Percentiles rank a stretch among this genome's conserved stretches.
Evolutionary conservation across 2,888 invertebrate species (phyloP).

Genomic region (Allophyes oxyacanthae): DNA sequence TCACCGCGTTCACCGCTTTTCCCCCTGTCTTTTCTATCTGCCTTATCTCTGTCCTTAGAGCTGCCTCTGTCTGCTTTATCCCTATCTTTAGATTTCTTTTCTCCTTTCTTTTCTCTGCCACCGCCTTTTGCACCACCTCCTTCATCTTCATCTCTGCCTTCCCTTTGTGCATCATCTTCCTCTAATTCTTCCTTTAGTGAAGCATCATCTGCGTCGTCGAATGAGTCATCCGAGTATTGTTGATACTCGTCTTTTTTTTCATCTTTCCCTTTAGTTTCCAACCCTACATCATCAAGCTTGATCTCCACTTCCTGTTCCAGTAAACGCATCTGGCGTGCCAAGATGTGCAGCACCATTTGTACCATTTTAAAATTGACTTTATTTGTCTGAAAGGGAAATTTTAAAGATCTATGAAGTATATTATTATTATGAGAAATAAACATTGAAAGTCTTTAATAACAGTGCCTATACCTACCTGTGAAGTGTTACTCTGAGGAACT

Average conservation of each 20-base stretch:
- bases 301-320: slow-evolving; percentile 76
- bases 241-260: slow-evolving; percentile 1
- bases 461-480: too few relatives aligned
- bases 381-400: slow-evolving; percentile 19
- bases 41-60: slow-evolving; percentile 37
- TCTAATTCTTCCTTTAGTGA: background rate
- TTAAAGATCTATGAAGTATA: too few relatives aligned
- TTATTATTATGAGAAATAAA: too few relatives aligned
- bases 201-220: too few relatives aligned
- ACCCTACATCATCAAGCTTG: slow-evolving; percentile 42
- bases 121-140: slow-evolving; percentile 20
- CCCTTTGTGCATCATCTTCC: slow-evolving; percentile 20
- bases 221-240: background rate
- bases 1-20: background rate
- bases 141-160: slow-evolving; percentile 5
- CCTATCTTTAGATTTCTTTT: background rate
- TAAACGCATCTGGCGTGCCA: slow-evolving; percentile 78
- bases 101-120: slow-evolving; percentile 8
- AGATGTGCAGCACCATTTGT: slow-evolving; percentile 73
- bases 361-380: slow-evolving; percentile 61
- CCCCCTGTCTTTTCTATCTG: slow-evolving; percentile 10
- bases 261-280: slow-evolving; percentile 23
- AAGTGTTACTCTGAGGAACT: too few relatives aligned
- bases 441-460: too few relatives aligned
- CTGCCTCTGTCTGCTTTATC: slow-evolving; percentile 6